Evolutionary conservation across 92 coral and sea anemone species (phyloP).

Genomic region (Virgularia gustaviana): DNA sequence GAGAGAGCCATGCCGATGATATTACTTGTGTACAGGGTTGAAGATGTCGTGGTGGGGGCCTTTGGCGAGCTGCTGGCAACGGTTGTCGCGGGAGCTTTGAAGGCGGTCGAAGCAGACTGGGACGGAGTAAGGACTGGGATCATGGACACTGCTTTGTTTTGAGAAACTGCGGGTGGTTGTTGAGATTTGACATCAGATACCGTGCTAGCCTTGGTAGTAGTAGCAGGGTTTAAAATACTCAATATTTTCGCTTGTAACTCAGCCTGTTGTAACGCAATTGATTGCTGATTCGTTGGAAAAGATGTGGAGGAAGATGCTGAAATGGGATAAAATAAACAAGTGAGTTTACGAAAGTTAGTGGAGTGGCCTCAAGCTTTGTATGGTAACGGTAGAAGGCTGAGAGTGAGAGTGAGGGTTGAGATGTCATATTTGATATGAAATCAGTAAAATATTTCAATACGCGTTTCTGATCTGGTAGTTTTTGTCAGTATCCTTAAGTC

Average conservation of each 20-base stretch:
- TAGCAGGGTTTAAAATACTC: conserved; percentile 85
- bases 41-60: background rate
- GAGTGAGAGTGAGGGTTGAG: no score
- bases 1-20: background rate
- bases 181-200: background rate
- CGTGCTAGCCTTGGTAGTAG: conserved; percentile 37
- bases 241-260: conserved; percentile 98
- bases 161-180: no score
- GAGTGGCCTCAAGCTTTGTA: no score
- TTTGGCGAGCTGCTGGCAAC: background rate
- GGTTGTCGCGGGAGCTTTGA: conserved; percentile 5
- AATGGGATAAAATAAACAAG: no score
- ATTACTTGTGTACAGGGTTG: background rate
- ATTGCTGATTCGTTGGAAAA: conserved; percentile 72
- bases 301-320: conserved; percentile 13
- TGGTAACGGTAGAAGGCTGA: no score
- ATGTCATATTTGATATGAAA: no score
- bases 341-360: no score
- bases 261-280: conserved; percentile 96
- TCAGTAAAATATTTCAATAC: no score
- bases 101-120: conserved; percentile 6
- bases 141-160: conserved; percentile 6
- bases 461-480: no score
- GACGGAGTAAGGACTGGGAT: conserved; percentile 36
- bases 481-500: no score